Evolutionary conservation across 2,888 invertebrate genomes (phyloP), one percentile per base, ranked within the genome.

Genomic region (Rhingia campestris): DNA sequence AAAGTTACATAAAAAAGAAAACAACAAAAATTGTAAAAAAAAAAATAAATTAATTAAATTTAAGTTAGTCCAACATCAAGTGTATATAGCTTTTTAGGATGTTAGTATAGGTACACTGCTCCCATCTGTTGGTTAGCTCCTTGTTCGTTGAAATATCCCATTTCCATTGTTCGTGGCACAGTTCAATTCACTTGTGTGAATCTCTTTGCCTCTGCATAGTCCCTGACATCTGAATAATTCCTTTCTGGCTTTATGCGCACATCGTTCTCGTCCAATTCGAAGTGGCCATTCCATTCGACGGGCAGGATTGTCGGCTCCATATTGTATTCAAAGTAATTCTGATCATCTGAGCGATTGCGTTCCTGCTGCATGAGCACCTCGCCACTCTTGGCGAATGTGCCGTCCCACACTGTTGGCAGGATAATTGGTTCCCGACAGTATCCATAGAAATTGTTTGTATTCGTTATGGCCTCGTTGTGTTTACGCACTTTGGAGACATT

Each of bases 321-420:
- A 53, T 89, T 87, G 80, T 88, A 91, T 4, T 90, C 88, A 85
- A 87, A 91, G 70, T 90, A 91, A 56, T 91, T 86, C 73, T 88
- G 87, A 74, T 89, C 90, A 81, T 91, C 87, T 51, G 91, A 91
- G 41, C 88, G 90, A 88, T 91, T 91, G 47, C 91, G 89, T 58
- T 90, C 89, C 10, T 86, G 89, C 54, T 89, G 88, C 0, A 89
- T 81, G 51, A 88, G 87, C 0, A 89, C 87, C 70, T 90, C 91
- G 49, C 88, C 88, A 74, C 89, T 87, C 72, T 89, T 89, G 6
- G 88, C 88, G 73, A 91, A 91, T 6, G 90, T 91, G 5, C 91
- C 91, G 81, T 90, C 90, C 91, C 91, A 91, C 32, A 86, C 86
- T 33, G 90, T 86, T 51, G 91, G 91, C 86, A 91, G 79, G 30